Evolutionary conservation across 1,140 invertebrate genomes (phyloP).

Genomic region (Drosophila gunungcola): DNA sequence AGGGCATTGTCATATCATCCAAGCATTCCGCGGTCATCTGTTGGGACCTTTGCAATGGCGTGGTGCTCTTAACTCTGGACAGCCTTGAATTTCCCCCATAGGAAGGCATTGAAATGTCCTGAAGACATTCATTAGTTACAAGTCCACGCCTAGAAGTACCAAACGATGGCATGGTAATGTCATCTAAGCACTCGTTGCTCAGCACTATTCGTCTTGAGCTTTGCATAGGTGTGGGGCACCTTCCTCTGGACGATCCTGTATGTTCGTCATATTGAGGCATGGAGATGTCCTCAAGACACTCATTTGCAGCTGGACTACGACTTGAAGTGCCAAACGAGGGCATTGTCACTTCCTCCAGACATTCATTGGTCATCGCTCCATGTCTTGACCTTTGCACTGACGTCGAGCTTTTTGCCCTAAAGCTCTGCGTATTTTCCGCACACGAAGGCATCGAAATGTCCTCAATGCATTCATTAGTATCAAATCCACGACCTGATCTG

Average conservation of each 20-base stretch:
- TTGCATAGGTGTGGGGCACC: not conserved
- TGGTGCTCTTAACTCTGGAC: not conserved
- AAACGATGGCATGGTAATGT: constrained; percentile 14
- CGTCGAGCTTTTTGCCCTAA: not conserved
- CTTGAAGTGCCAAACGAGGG: not conserved
- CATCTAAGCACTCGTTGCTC: constrained; percentile 9
- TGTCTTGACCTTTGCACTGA: not conserved
- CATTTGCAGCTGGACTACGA: not conserved
- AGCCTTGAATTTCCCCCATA: too few species aligned
- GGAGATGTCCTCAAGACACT: not conserved
- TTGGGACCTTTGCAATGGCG: not conserved
- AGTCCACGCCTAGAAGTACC: not conserved
- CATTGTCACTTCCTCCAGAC: constrained; percentile 7
- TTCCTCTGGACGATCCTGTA: not conserved
- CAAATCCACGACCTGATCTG: not conserved
- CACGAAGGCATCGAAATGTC: constrained; percentile 3
- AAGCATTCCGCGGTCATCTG: not conserved
- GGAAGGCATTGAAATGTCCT: constrained; percentile 1
- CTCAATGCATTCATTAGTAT: constrained; percentile 1
- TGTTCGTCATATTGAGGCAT: not conserved
- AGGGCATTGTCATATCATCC: constrained; percentile 11
- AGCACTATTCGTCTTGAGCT: not conserved
- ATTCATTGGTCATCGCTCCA: not conserved
- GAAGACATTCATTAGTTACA: not conserved
- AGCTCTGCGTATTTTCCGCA: not conserved